These are phyloP conservation scores for Platycheirus rosarum DNA, from an alignment of 2,888 invertebrate species.

Conservation along the genomic window DNA sequence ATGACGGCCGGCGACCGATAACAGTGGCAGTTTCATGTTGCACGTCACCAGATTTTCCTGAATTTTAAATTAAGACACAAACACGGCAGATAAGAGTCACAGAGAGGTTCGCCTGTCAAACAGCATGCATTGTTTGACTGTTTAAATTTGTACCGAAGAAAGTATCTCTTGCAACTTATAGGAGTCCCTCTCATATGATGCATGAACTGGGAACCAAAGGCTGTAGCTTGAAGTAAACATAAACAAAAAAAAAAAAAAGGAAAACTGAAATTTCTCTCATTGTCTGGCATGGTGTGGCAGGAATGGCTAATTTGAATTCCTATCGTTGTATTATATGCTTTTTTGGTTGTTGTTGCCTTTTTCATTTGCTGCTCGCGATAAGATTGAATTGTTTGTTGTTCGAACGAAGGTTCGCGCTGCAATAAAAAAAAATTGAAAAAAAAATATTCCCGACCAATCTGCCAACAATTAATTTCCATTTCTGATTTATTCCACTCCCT, in stretches of 20 bases:
- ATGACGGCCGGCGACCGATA: constrained; percentile 13
- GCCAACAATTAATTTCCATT: constrained; percentile 74
- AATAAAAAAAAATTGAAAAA: not conserved
- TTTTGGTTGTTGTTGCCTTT: constrained; percentile 29
- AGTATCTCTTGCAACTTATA: constrained; percentile 41
- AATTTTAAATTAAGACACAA: constrained; percentile 69
- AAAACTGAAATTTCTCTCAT: constrained; percentile 68
- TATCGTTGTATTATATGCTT: constrained; percentile 37
- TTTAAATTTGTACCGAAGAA: constrained; percentile 58
- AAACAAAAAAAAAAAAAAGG: constrained; percentile 3
- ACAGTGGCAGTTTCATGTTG: constrained; percentile 54
- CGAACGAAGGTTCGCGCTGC: constrained; percentile 57
- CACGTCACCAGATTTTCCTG: constrained; percentile 59
- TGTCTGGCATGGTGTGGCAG: constrained; percentile 47
- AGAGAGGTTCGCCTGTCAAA: constrained; percentile 66
- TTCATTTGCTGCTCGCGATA: constrained; percentile 38
- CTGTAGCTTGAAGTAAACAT: constrained; percentile 28
- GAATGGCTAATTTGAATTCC: constrained; percentile 69
- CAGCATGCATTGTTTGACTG: constrained; percentile 70
- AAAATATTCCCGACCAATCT: constrained; percentile 59
- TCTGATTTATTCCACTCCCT: constrained; percentile 72
- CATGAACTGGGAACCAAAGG: constrained; percentile 44
- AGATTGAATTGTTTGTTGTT: constrained; percentile 61
- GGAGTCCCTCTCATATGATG: constrained; percentile 46
- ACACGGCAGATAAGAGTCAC: constrained; percentile 47